Evolutionary conservation across 2,888 invertebrate genomes (phyloP).

Genomic region (Noctuana brunneofusca): DNA sequence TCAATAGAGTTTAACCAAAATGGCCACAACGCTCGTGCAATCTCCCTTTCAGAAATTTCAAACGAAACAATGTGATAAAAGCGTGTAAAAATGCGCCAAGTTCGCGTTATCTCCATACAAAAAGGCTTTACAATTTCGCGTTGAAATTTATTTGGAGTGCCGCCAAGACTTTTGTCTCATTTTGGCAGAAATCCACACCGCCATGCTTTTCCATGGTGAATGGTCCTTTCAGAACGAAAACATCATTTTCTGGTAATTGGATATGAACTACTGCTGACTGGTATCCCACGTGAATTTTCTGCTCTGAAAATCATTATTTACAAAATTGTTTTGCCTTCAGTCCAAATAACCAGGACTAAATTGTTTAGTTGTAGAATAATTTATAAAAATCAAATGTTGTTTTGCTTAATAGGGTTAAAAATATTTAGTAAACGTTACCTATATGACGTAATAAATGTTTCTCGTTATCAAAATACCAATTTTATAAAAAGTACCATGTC

Average conservation of each 20-base stretch:
- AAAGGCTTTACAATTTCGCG: constrained; percentile 30
- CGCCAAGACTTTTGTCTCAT: constrained; percentile 29
- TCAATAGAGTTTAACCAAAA: neutral
- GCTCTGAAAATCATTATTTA: too few species aligned
- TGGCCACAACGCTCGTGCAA: neutral
- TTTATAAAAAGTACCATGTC: too few species aligned
- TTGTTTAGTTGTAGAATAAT: too few species aligned
- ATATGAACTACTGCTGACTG: constrained; percentile 4
- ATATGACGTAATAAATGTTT: too few species aligned
- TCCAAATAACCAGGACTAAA: too few species aligned
- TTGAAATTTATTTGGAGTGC: constrained; percentile 32
- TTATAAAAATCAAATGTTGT: too few species aligned
- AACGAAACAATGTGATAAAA: constrained; percentile 19
- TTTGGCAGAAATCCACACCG: constrained; percentile 25
- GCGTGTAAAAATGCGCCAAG: constrained; percentile 26
- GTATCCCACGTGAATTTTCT: neutral
- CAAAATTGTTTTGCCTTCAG: too few species aligned
- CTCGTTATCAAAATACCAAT: too few species aligned
- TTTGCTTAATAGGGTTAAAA: too few species aligned
- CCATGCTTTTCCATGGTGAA: constrained; percentile 20
- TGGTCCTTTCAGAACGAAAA: constrained; percentile 19
- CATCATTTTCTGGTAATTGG: constrained; percentile 20
- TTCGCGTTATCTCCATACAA: constrained; percentile 17
- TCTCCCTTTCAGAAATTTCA: neutral
- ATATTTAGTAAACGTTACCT: too few species aligned